Conservation (phyloP, 2,113 vertebrate genomes). For the Ginglymostoma cirratum region DNA sequence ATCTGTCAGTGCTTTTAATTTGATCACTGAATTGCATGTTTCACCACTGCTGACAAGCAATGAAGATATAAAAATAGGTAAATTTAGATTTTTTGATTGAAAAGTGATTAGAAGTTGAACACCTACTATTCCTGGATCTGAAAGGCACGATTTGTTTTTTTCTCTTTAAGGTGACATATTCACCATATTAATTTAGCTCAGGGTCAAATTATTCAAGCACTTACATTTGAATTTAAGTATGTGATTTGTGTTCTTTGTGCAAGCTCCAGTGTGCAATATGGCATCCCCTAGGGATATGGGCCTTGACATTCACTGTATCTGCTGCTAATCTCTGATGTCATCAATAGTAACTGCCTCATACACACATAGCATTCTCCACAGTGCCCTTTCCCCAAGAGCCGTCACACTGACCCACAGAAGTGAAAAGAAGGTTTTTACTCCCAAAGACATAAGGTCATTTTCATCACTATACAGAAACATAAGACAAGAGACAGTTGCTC, state of each 20-base stretch:
- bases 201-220: not conserved
- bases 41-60: constrained; percentile 11
- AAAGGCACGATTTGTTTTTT: not conserved
- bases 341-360: not conserved
- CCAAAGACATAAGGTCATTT: not conserved
- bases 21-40: not conserved
- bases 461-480: not conserved
- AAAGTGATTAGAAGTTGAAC: not conserved
- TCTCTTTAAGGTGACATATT: not conserved
- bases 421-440: not conserved
- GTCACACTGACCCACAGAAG: not conserved
- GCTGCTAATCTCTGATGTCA: not conserved
- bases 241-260: not conserved
- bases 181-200: not conserved
- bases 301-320: not conserved
- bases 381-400: not conserved
- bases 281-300: not conserved
- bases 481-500: not conserved
- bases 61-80: not conserved
- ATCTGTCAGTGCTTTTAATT: constrained; percentile 4
- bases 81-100: not conserved
- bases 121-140: not conserved
- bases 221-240: not conserved
- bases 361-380: not conserved
- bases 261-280: not conserved